Percentiles rank a stretch among this genome's conserved stretches.
phyloP scores from a whole-genome alignment of 1,140 invertebrate genomes.

The Conopomorpha cramerella region DNA sequence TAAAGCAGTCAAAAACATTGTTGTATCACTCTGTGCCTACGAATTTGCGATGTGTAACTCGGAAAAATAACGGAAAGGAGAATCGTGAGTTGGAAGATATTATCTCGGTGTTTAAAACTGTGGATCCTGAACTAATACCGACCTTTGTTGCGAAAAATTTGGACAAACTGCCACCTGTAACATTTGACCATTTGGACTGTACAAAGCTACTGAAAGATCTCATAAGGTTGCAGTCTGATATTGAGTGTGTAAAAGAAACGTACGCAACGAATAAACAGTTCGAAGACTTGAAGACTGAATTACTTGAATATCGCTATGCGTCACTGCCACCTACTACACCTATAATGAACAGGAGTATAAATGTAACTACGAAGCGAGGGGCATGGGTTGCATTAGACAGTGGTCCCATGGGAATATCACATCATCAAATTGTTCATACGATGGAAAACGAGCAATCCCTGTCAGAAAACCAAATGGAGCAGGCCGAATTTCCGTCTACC shows the following conservation, averaged over 20 bases:
- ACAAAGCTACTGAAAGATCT: slow-evolving; percentile 5
- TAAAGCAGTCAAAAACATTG: slow-evolving; percentile 3
- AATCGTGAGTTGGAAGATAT: too few relatives aligned
- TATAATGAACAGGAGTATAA: too few relatives aligned
- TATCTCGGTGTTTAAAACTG: too few relatives aligned
- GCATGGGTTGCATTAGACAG: too few relatives aligned
- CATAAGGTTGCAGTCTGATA: neutral
- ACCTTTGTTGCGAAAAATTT: slow-evolving; percentile 5
- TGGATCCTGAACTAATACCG: slow-evolving; percentile 3
- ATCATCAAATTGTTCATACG: too few relatives aligned
- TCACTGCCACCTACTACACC: too few relatives aligned
- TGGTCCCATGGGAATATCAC: too few relatives aligned
- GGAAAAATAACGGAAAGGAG: too few relatives aligned
- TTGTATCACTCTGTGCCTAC: neutral
- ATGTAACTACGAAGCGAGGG: too few relatives aligned
- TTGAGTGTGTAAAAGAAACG: neutral
- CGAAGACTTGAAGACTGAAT: slow-evolving; percentile 2
- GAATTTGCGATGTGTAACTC: neutral
- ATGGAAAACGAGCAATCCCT: too few relatives aligned
- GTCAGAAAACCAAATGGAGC: too few relatives aligned
- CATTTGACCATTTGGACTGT: slow-evolving; percentile 7
- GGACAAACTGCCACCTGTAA: slow-evolving; percentile 4
- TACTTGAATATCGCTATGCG: slow-evolving; percentile 2
- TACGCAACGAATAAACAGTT: slow-evolving; percentile 1
- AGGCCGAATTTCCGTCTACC: too few relatives aligned